These are phyloP conservation scores for Aphaenogaster floridana DNA, from an alignment of 1,140 invertebrate genomes.

Conservation along the genomic window DNA sequence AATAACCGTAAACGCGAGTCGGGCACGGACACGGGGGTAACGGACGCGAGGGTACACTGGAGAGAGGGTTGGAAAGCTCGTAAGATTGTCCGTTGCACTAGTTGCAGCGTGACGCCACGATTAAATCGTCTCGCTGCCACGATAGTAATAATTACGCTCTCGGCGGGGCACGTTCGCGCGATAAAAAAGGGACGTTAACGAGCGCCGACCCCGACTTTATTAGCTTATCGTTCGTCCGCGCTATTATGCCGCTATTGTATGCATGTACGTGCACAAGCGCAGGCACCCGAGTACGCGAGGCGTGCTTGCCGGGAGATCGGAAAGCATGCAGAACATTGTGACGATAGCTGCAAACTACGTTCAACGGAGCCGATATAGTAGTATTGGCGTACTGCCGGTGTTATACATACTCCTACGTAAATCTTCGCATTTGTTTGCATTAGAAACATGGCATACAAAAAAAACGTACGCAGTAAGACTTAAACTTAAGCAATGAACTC, in stretches of 20 bases:
- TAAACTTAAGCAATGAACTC: too few relatives aligned
- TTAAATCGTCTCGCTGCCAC: constrained; percentile 45
- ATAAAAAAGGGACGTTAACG: constrained; percentile 46
- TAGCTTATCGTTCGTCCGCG: constrained; percentile 49
- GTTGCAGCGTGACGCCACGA: constrained; percentile 46
- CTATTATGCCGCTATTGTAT: constrained; percentile 40
- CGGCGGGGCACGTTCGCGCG: constrained; percentile 24
- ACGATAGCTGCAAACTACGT: constrained; percentile 9
- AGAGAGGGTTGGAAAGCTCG: background rate
- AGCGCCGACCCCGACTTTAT: constrained; percentile 32
- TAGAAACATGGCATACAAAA: too few relatives aligned
- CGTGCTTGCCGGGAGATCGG: background rate
- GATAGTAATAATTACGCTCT: constrained; percentile 52
- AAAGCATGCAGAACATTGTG: constrained; percentile 12
- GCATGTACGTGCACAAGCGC: background rate
- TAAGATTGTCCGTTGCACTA: constrained; percentile 39
- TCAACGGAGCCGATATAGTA: background rate
- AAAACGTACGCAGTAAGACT: too few relatives aligned
- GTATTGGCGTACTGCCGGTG: background rate
- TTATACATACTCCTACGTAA: background rate
- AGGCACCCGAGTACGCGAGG: background rate
- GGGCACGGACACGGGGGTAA: background rate
- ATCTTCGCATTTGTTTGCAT: background rate
- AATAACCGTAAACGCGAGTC: constrained; percentile 54
- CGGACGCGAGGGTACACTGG: background rate